Evolutionary conservation across 2,113 vertebrate genomes (phyloP).

Genomic region (Anguilla japonica): DNA sequence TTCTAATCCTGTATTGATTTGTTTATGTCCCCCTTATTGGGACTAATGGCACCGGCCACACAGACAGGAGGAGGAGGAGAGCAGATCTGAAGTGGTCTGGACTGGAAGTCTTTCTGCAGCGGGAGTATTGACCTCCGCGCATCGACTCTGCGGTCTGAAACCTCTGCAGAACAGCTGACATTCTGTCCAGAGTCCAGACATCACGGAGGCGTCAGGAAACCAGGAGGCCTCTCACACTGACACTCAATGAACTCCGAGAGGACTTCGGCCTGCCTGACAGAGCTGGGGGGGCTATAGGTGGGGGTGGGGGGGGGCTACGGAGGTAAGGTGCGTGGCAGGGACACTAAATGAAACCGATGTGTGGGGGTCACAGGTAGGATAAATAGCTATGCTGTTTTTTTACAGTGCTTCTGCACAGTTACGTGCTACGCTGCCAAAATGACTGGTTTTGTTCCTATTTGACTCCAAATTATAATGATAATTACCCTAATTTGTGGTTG

Average conservation of each 20-base stretch:
- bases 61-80: not conserved
- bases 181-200: slow-evolving; percentile 30
- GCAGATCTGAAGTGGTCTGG: slow-evolving; percentile 27
- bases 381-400: too few relatives aligned
- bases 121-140: slow-evolving; percentile 31
- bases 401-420: too few relatives aligned
- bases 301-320: not conserved
- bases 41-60: slow-evolving; percentile 32
- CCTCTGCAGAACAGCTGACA: slow-evolving; percentile 35
- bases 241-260: slow-evolving; percentile 11
- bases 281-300: not conserved
- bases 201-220: slow-evolving; percentile 25
- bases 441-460: not conserved
- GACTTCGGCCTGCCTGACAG: not conserved
- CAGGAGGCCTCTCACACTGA: slow-evolving; percentile 14
- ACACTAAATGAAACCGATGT: not conserved
- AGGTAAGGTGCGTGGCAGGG: not conserved
- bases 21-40: slow-evolving; percentile 33
- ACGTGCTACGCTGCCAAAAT: not conserved
- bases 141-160: slow-evolving; percentile 40
- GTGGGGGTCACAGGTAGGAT: not conserved
- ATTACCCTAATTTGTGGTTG: not conserved
- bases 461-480: not conserved
- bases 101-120: slow-evolving; percentile 33
- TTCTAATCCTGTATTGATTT: slow-evolving; percentile 35